Percentiles rank a stretch among this genome's conserved stretches.
These are phyloP conservation scores for Bellardia bayeri DNA, from an alignment of 2,888 invertebrate species.

Conservation along the genomic window DNA sequence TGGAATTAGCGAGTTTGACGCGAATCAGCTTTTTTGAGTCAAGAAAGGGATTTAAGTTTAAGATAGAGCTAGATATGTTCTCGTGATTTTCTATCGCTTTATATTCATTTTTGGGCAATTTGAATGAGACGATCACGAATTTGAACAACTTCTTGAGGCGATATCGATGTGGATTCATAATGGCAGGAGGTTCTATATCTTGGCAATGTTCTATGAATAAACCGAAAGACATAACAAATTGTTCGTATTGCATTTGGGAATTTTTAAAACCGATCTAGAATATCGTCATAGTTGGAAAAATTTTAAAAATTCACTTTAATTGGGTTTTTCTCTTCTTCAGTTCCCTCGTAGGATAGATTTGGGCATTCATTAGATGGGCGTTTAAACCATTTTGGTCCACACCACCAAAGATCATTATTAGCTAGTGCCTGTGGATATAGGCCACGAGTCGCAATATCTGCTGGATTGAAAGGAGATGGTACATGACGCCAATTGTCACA, in stretches of 20 bases:
- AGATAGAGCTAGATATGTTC: background rate
- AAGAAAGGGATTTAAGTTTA: slow-evolving; percentile 28
- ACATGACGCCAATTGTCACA: slow-evolving; percentile 37
- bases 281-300: background rate
- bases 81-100: background rate
- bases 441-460: slow-evolving; percentile 40
- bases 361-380: background rate
- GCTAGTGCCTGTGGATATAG: background rate
- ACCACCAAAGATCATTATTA: slow-evolving; percentile 33
- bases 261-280: slow-evolving; percentile 22
- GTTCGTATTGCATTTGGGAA: background rate
- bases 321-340: background rate
- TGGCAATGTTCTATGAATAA: background rate
- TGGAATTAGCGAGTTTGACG: slow-evolving; percentile 2
- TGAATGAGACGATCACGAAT: slow-evolving; percentile 5
- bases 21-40: slow-evolving; percentile 12
- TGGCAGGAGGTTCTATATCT: background rate
- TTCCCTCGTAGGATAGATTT: background rate
- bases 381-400: slow-evolving; percentile 6
- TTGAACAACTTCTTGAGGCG: background rate
- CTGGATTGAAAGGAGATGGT: slow-evolving; percentile 33
- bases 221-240: slow-evolving; percentile 9
- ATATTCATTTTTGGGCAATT: background rate
- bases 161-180: background rate
- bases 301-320: background rate